Evolutionary conservation across 2,888 invertebrate species (phyloP).

Genomic region (Volucella bombylans): DNA sequence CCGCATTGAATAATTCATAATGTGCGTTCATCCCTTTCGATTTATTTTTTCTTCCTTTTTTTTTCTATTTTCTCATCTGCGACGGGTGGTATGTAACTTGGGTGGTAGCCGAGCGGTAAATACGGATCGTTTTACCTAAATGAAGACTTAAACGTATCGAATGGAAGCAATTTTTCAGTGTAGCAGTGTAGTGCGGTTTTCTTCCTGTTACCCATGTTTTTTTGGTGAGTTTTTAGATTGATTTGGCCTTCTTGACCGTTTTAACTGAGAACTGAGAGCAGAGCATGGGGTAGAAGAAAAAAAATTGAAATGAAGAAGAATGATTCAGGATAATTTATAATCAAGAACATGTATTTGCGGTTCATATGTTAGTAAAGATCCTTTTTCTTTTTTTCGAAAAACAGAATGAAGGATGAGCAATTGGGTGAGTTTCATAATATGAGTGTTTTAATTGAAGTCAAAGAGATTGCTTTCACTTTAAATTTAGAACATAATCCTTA

Average conservation of each 20-base stretch:
- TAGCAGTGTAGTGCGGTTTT: conserved; percentile 30
- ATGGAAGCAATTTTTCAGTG: conserved; percentile 71
- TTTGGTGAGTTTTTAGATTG: conserved; percentile 57
- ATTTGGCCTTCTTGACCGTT: conserved; percentile 66
- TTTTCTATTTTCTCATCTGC: conserved; percentile 34
- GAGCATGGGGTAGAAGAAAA: conserved; percentile 11
- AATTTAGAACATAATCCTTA: too few species aligned
- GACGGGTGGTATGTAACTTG: conserved; percentile 31
- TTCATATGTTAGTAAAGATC: conserved; percentile 30
- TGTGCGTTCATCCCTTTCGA: conserved; percentile 73
- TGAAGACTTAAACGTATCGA: conserved; percentile 74
- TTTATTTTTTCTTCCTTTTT: conserved; percentile 36
- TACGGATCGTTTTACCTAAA: conserved; percentile 71
- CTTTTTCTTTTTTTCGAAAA: conserved; percentile 10
- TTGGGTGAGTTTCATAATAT: conserved; percentile 23
- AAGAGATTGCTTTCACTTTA: too few species aligned
- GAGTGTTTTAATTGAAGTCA: conserved; percentile 28
- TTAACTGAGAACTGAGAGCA: conserved; percentile 16
- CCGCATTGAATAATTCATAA: conserved; percentile 74
- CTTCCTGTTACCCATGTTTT: background rate
- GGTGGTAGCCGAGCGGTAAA: conserved; percentile 63
- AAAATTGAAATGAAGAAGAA: conserved; percentile 61
- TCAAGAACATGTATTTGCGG: conserved; percentile 62
- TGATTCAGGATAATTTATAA: conserved; percentile 72
- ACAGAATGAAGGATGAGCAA: background rate